Base-by-base conservation (phyloP, 2,113 vertebrate genomes). In the Pao palembangensis region DNA sequence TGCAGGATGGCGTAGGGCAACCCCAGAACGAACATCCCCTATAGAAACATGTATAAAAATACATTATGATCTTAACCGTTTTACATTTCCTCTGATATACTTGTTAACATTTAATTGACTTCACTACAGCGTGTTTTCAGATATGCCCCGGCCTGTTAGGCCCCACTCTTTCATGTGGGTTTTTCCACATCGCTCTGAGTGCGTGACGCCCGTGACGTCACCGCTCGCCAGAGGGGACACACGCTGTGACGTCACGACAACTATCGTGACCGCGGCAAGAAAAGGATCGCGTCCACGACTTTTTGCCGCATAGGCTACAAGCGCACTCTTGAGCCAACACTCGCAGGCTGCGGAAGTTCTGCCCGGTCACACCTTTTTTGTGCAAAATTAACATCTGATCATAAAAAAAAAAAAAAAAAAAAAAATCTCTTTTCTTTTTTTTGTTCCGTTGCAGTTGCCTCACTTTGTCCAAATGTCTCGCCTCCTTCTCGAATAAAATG, bases 11-110 rank as follows among this genome's bases (percentile, higher is more conserved):
- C 96, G 79, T 98, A 98, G 68, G 96, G 96, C 75, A 98, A 89
- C 79, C 95, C 96, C 87, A 98, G 93, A 71, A 98, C 96, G 86
- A 98, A 98, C 96, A 98, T 98, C 66, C 96, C 96, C 96, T 98
- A 91, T 42, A 77, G 83, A 88, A 10, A 47, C 44, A 6, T 47
- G 6, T 44, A 44, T 16, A 8, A 47, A 47, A 47, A 47, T 16
- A 8, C 44, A 47, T 47, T n/a, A 47, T 17, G 44, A 47, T 47
- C 44, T 47, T 47, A n/a, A n/a, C 13, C 6, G 14, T 17, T 16
- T 16, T n/a, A 7, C 6, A 17, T 47, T 47, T 47, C n/a, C 5
- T 4, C 16, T 44, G 43, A 44, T 44, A 47, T 47, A 47, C n/a
- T n/a, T n/a, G n/a, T 47, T 47, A 47, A 47, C 2, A 47, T 13